Evolutionary conservation across 2,888 invertebrate species (phyloP).

Genomic region (Operophtera brumata): DNA sequence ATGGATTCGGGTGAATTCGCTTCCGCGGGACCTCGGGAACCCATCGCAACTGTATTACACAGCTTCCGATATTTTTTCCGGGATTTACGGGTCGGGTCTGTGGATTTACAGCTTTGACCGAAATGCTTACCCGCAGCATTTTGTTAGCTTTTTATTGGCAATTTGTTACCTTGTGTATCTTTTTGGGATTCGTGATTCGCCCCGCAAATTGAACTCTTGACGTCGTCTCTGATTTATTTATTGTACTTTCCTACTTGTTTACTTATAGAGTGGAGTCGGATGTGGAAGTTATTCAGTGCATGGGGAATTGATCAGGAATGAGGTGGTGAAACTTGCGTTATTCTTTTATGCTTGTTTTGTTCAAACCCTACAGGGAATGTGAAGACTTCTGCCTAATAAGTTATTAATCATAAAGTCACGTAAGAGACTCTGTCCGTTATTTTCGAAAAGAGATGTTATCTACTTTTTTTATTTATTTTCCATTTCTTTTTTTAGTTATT

Average conservation of each 20-base stretch:
- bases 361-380: too few species aligned
- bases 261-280: constrained; percentile 6
- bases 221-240: constrained; percentile 38
- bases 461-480: too few species aligned
- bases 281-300: constrained; percentile 5
- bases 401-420: too few species aligned
- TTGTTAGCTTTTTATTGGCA: constrained; percentile 78
- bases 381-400: too few species aligned
- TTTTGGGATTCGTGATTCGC: constrained; percentile 62
- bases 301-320: background rate
- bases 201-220: constrained; percentile 59
- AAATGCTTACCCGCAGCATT: constrained; percentile 73
- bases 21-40: constrained; percentile 23
- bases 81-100: constrained; percentile 64
- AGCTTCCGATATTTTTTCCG: constrained; percentile 69
- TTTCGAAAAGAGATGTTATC: too few species aligned
- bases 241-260: constrained; percentile 24
- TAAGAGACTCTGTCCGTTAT: too few species aligned
- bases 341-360: background rate
- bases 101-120: constrained; percentile 77
- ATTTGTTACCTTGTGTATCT: constrained; percentile 77
- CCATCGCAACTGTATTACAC: constrained; percentile 64
- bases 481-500: too few species aligned
- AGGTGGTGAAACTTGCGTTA: constrained; percentile 2
- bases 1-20: constrained; percentile 28